These are phyloP conservation scores for Opisthocomus hoazin DNA, from an alignment of 2,113 vertebrate species.

Conservation along the genomic window DNA sequence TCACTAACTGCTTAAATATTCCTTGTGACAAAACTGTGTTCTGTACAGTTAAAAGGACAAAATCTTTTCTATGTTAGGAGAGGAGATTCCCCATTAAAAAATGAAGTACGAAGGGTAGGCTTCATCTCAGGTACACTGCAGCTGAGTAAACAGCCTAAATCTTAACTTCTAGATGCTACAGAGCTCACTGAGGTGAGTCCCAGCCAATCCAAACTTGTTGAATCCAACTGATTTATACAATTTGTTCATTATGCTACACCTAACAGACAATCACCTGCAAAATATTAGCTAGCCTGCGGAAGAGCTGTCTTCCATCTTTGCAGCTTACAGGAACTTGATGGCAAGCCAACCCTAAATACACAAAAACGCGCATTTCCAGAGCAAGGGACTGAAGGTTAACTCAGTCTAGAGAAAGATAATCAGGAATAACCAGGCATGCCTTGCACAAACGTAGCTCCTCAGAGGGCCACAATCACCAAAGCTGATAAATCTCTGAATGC, in stretches of 20 bases:
- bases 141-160: background rate
- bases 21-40: background rate
- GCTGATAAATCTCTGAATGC: background rate
- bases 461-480: background rate
- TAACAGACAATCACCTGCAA: background rate
- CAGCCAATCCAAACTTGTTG: background rate
- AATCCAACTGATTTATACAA: background rate
- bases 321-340: background rate
- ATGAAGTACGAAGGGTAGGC: background rate
- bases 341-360: background rate
- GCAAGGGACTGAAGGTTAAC: background rate
- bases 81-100: background rate
- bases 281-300: accelerated
- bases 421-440: background rate
- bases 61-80: background rate
- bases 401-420: background rate
- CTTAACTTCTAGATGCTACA: background rate
- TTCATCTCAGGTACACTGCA: background rate
- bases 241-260: accelerated
- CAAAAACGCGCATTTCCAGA: background rate
- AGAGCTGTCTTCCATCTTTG: background rate
- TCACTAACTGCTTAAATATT: background rate
- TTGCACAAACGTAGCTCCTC: background rate
- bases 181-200: background rate
- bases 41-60: background rate